Percentiles rank a stretch among this genome's conserved stretches.
These are phyloP conservation scores for Threskiornis aethiopicus DNA, from an alignment of 2,797 vertebrate genomes.

Conservation along the genomic window DNA sequence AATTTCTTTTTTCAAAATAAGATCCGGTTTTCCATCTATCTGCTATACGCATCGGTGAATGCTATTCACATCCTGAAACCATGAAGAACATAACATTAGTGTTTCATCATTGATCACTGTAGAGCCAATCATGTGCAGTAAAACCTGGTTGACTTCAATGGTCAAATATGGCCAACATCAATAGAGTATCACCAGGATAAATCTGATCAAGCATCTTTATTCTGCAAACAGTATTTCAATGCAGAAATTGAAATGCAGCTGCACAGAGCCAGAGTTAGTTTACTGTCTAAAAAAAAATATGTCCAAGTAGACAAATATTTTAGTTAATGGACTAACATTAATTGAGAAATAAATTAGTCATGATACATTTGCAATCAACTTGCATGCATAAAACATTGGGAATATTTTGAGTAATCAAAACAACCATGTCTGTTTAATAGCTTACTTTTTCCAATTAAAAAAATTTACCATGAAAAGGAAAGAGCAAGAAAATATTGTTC, in stretches of 20 bases:
- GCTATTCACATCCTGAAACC: neutral
- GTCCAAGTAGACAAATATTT: constrained; percentile 49
- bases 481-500: neutral
- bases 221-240: neutral
- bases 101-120: neutral
- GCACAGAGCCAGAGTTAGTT: neutral
- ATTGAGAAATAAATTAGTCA: constrained; percentile 58
- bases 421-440: neutral
- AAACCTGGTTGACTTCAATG: neutral
- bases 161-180: neutral
- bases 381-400: constrained; percentile 41
- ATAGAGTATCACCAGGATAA: neutral
- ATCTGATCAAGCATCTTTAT: neutral
- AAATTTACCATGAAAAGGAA: neutral
- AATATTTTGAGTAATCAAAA: constrained; percentile 49
- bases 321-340: constrained; percentile 43
- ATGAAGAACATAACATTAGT: neutral
- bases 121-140: neutral
- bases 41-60: neutral
- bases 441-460: constrained; percentile 1
- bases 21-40: neutral
- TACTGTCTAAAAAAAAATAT: neutral
- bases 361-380: constrained; percentile 30
- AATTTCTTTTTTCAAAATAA: neutral
- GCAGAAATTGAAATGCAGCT: neutral